A percentile compares a stretch with the other conserved stretches of the same genome.
Evolutionary conservation across 1,140 invertebrate genomes (phyloP).

Genomic region (Epicauta chinensis): DNA sequence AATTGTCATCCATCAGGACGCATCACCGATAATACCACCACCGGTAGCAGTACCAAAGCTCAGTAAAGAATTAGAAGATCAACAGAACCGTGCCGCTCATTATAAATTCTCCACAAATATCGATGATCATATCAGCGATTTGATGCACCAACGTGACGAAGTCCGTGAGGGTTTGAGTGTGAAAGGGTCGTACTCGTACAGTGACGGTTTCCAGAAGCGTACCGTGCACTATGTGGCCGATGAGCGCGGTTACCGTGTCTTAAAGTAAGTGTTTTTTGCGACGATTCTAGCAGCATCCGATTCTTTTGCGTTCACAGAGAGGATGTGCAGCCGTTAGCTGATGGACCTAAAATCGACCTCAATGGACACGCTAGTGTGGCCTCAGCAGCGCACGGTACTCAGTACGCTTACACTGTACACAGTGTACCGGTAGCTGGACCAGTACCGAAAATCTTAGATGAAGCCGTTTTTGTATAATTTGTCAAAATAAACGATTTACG

Average conservation of each 20-base stretch:
- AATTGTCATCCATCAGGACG: too few species aligned
- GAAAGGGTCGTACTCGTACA: constrained; percentile 50
- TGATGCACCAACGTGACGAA: constrained; percentile 45
- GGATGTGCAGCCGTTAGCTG: constrained; percentile 41
- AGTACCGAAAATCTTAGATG: constrained; percentile 22
- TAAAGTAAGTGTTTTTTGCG: constrained; percentile 43
- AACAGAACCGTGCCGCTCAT: constrained; percentile 31
- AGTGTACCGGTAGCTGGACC: constrained; percentile 33
- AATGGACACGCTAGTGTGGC: constrained; percentile 45
- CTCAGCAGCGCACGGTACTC: constrained; percentile 38
- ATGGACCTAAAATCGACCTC: constrained; percentile 44
- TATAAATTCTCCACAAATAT: constrained; percentile 43
- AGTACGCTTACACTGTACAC: constrained; percentile 38
- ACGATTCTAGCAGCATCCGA: not conserved
- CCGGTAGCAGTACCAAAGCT: not conserved
- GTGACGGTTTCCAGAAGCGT: constrained; percentile 50
- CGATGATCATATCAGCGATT: constrained; percentile 49
- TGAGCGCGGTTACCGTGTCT: constrained; percentile 52
- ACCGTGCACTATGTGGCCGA: constrained; percentile 52
- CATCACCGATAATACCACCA: not conserved
- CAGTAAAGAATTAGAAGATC: constrained; percentile 22
- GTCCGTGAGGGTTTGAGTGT: constrained; percentile 46
- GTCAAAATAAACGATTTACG: not conserved
- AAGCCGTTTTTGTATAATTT: not conserved
- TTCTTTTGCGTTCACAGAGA: constrained; percentile 30